Conservation (phyloP, 1,140 invertebrate species). For the Trichonephila inaurata region DNA sequence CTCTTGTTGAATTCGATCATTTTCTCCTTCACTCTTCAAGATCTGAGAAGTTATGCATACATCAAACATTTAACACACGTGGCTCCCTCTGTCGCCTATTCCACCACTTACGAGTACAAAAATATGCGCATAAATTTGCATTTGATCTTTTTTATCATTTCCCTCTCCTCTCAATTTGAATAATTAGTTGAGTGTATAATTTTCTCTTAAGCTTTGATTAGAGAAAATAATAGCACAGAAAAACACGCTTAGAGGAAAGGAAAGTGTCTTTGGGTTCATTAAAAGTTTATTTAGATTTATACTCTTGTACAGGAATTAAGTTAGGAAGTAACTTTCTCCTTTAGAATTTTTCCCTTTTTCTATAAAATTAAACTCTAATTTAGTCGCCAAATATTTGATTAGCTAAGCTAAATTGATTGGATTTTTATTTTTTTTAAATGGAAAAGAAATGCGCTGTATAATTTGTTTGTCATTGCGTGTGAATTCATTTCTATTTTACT, state of each 20-base stretch:
- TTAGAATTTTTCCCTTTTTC: neutral
- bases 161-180: neutral
- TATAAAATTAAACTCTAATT: neutral
- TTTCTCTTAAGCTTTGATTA: slow-evolving; percentile 29
- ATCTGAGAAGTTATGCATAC: slow-evolving; percentile 24
- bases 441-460: no score
- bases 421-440: no score
- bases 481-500: no score
- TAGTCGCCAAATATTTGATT: no score
- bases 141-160: slow-evolving; percentile 57
- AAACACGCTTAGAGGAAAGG: slow-evolving; percentile 19
- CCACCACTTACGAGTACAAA: slow-evolving; percentile 62
- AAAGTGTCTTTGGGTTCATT: slow-evolving; percentile 33
- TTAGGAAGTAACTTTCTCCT: neutral
- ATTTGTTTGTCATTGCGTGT: no score
- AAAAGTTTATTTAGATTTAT: slow-evolving; percentile 62
- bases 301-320: neutral
- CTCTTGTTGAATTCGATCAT: neutral
- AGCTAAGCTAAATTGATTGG: no score
- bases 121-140: slow-evolving; percentile 76
- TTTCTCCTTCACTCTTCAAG: neutral
- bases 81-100: slow-evolving; percentile 70
- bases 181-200: slow-evolving; percentile 35
- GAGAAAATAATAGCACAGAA: slow-evolving; percentile 1
- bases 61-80: slow-evolving; percentile 68